Evolutionary conservation across 2,888 invertebrate species (phyloP).

Genomic region (Nipponacmea schrenckii): DNA sequence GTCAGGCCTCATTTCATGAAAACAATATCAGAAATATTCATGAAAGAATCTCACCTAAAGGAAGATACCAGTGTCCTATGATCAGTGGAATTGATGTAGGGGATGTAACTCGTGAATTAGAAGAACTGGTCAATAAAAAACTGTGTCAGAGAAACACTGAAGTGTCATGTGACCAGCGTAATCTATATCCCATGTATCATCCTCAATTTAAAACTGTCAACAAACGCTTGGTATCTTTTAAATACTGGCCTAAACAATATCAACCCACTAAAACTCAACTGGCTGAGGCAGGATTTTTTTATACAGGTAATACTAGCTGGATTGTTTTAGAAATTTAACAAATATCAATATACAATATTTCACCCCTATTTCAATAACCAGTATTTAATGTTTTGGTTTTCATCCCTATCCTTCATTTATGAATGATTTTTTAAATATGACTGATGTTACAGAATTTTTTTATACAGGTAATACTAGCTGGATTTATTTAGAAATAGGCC

Average conservation of each 20-base stretch:
- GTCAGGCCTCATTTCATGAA: neutral
- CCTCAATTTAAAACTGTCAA: neutral
- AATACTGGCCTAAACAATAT: neutral
- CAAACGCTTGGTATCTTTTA: neutral
- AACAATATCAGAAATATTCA: neutral
- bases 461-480: too few relatives aligned
- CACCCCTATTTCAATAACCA: too few relatives aligned
- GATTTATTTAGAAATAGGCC: too few relatives aligned
- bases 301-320: neutral
- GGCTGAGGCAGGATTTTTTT: neutral
- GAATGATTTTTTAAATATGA: too few relatives aligned
- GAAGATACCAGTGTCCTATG: neutral
- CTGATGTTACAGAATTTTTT: too few relatives aligned
- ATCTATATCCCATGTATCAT: neutral
- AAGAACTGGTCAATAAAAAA: neutral
- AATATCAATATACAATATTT: too few relatives aligned
- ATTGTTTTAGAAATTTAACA: too few relatives aligned
- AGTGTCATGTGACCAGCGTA: neutral
- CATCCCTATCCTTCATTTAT: too few relatives aligned
- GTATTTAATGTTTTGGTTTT: too few relatives aligned
- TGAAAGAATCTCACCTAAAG: neutral
- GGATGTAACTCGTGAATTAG: neutral
- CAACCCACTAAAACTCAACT: neutral
- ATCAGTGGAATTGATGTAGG: conserved; percentile 1
- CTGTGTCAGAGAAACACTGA: neutral